These are phyloP conservation scores for Lottia gigantea DNA, from an alignment of 2,888 invertebrate genomes.

Conservation along the genomic window DNA sequence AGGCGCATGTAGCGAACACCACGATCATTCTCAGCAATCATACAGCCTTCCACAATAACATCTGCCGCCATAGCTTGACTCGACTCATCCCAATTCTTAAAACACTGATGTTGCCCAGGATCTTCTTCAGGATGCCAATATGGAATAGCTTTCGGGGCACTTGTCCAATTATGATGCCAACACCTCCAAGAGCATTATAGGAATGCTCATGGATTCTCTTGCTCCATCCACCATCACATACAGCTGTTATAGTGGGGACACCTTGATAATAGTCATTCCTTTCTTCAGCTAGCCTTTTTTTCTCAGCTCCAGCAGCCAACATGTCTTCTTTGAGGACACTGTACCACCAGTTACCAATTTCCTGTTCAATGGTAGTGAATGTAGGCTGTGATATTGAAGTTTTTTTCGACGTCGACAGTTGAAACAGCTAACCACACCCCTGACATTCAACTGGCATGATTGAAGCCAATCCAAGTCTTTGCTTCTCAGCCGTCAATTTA, in stretches of 20 bases:
- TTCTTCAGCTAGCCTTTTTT: constrained; percentile 28
- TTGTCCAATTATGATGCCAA: constrained; percentile 32
- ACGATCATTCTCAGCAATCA: constrained; percentile 25
- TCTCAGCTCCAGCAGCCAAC: constrained; percentile 27
- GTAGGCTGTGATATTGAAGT: constrained; percentile 12
- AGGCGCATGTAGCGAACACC: constrained; percentile 30
- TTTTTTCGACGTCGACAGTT: neutral
- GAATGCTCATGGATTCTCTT: constrained; percentile 35
- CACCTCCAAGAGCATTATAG: constrained; percentile 36
- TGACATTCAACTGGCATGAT: neutral
- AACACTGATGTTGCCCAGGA: constrained; percentile 25
- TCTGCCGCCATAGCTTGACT: constrained; percentile 32
- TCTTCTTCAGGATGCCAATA: constrained; percentile 33
- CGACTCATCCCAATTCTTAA: constrained; percentile 28
- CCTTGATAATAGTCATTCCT: constrained; percentile 27
- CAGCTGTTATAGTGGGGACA: constrained; percentile 35
- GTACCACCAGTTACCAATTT: too few species aligned
- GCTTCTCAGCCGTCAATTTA: neutral
- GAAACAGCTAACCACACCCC: too few species aligned
- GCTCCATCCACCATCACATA: constrained; percentile 38
- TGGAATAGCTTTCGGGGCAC: constrained; percentile 31
- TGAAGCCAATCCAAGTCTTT: neutral
- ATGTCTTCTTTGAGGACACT: too few species aligned
- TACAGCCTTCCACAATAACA: constrained; percentile 33
- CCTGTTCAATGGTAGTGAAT: constrained; percentile 23